phyloP scores from a whole-genome alignment of 2,888 invertebrate genomes.

The Caenorhabditis panamensis region DNA sequence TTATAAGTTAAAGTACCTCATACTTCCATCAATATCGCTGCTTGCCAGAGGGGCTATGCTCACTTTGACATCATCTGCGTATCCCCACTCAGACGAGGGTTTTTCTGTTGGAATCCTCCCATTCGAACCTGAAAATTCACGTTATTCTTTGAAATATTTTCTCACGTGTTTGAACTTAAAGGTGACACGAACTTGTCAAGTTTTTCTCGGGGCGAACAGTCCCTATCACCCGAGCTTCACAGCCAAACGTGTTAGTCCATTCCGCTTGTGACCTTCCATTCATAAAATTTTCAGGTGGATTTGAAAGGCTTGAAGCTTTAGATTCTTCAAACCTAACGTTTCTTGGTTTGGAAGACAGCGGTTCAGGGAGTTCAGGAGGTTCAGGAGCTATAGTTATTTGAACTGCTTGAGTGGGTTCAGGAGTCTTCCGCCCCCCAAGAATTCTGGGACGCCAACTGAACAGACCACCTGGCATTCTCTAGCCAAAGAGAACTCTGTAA shows the following conservation, averaged over 20 bases:
- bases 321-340: conserved; percentile 44
- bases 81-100: conserved; percentile 32
- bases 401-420: conserved; percentile 69
- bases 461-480: conserved; percentile 51
- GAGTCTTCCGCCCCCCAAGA: conserved; percentile 68
- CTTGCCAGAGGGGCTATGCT: conserved; percentile 56
- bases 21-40: conserved; percentile 34
- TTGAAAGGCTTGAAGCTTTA: background rate
- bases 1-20: background rate
- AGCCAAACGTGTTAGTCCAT: conserved; percentile 53
- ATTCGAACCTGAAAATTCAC: conserved; percentile 28
- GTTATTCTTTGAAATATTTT: too few relatives aligned
- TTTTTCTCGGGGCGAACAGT: conserved; percentile 45
- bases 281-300: conserved; percentile 13
- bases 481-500: background rate
- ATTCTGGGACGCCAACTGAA: conserved; percentile 70
- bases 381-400: conserved; percentile 59
- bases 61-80: conserved; percentile 60
- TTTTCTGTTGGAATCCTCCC: conserved; percentile 32
- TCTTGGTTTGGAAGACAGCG: conserved; percentile 18
- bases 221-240: conserved; percentile 60
- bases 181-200: conserved; percentile 21
- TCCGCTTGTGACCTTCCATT: conserved; percentile 31
- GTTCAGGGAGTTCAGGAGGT: conserved; percentile 32
- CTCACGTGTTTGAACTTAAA: too few relatives aligned